Conservation (phyloP, 2,888 invertebrate species). For the Drosophila affinis region DNA sequence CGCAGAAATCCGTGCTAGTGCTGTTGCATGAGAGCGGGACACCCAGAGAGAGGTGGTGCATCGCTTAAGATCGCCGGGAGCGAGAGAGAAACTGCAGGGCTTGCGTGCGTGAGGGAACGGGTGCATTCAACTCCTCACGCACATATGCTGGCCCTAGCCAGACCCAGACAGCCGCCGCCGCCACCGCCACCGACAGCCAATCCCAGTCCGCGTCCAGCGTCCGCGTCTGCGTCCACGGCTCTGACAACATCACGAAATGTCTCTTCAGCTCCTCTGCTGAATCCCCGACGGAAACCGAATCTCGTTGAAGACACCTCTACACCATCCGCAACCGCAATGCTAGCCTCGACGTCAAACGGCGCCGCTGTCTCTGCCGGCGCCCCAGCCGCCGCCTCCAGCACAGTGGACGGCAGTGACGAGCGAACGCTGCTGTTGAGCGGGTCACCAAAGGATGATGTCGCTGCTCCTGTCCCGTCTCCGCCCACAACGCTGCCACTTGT, state of each 20-base stretch:
- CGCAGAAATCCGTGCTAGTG: not conserved
- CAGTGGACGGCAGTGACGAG: conserved; percentile 70
- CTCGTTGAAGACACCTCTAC: conserved; percentile 8
- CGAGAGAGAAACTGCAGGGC: conserved; percentile 4
- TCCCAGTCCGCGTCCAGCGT: conserved; percentile 27
- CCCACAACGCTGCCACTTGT: conserved; percentile 65
- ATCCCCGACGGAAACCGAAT: conserved; percentile 41
- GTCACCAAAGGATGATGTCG: conserved; percentile 39
- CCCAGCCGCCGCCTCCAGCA: conserved; percentile 20
- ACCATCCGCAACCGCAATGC: conserved; percentile 58
- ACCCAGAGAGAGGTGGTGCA: not conserved
- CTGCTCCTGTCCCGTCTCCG: conserved; percentile 57
- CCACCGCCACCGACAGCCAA: conserved; percentile 39
- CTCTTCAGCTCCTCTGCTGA: conserved; percentile 18
- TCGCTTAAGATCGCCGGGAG: not conserved
- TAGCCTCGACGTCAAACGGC: conserved; percentile 52
- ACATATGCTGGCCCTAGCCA: conserved; percentile 68
- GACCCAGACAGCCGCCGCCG: conserved; percentile 50
- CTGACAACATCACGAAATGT: not conserved
- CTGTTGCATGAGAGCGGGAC: not conserved
- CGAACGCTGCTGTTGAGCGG: conserved; percentile 77
- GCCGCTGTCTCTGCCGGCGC: conserved; percentile 31
- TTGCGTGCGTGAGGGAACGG: conserved; percentile 21
- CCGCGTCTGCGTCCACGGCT: conserved; percentile 4
- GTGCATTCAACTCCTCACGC: conserved; percentile 58